Evolutionary conservation across 1,140 invertebrate genomes (phyloP).

Genomic region (Tetranychus cinnabarinus): DNA sequence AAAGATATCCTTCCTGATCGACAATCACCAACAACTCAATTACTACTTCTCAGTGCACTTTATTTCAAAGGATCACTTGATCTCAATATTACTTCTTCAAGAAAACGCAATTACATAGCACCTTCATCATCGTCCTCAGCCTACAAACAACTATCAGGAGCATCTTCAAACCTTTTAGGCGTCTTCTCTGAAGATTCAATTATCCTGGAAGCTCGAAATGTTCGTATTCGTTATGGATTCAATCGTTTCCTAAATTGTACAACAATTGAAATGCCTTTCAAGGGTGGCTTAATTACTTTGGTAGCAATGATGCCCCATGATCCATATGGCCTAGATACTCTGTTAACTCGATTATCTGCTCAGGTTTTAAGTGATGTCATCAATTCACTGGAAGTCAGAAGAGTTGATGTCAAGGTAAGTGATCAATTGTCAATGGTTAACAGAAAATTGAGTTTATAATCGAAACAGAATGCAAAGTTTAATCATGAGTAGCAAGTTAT

Average conservation of each 20-base stretch:
- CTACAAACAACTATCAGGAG: not conserved
- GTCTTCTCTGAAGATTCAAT: not conserved
- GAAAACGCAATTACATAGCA: not conserved
- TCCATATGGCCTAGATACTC: constrained; percentile 6
- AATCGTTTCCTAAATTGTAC: constrained; percentile 15
- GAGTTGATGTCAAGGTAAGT: constrained; percentile 13
- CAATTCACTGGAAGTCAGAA: constrained; percentile 11
- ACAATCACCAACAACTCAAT: constrained; percentile 9
- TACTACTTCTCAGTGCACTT: constrained; percentile 14
- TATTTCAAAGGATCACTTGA: constrained; percentile 14
- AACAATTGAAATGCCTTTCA: constrained; percentile 15
- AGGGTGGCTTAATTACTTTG: constrained; percentile 14
- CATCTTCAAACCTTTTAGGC: not conserved
- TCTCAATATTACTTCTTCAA: constrained; percentile 4
- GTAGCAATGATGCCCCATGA: constrained; percentile 12
- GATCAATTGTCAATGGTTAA: too few species aligned
- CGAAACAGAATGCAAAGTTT: too few species aligned
- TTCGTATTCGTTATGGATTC: constrained; percentile 10
- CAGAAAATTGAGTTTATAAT: too few species aligned
- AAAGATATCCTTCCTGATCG: constrained; percentile 17
- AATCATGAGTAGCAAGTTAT: too few species aligned
- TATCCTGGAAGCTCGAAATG: not conserved
- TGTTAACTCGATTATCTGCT: constrained; percentile 15
- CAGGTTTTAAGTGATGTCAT: constrained; percentile 15
- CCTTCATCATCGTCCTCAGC: not conserved